Evolutionary conservation across 2,797 vertebrate genomes (phyloP), one percentile per base, ranked within the genome.

Genomic region (Aulostomus chinensis): DNA sequence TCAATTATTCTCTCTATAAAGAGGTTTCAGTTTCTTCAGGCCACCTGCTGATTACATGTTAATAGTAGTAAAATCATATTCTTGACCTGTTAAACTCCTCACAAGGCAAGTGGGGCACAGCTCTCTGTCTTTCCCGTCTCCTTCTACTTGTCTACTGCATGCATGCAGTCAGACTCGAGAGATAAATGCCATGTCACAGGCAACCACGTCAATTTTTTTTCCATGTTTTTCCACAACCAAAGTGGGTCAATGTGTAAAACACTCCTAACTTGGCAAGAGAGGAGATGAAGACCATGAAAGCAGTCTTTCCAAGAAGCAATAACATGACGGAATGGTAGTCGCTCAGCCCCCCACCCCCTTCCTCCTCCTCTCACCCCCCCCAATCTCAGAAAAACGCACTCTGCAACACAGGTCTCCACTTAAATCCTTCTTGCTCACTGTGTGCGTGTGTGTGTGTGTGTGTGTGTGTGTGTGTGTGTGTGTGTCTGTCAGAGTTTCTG

Each of bases 201-300:
- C 69, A 77, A 80, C 80, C 43, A 68, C 52, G 8, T 80, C 75
- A 62, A 74, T 58, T 41, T 67, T 53, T 37, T 54, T 47, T 59
- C 17, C 65, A 69, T 76, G 73, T 78, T 81, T 88, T 88, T 87
- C 83, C 86, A 81, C 52, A n/a, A 63, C 78, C 74, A 87, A 90
- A 90, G 85, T 91, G 89, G 88, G 89, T 90, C 90, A 90, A 86
- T 88, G 86, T 26, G 78, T 86, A 86, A 90, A 90, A 88, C 88
- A 86, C 85, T 91, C 86, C 82, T 81, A 87, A 85, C 76, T 73
- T 82, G 78, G 81, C 78, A 53, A 81, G 55, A 60, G 79, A 40
- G 52, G 51, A 80, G 81, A 78, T 72, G 81, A 85, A 58, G 78
- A 84, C 79, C 56, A 42, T 78, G 78, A 81, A 83, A 82, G 75